Conservation (phyloP, 2,797 vertebrate species). For the Carcharodon carcharias region DNA sequence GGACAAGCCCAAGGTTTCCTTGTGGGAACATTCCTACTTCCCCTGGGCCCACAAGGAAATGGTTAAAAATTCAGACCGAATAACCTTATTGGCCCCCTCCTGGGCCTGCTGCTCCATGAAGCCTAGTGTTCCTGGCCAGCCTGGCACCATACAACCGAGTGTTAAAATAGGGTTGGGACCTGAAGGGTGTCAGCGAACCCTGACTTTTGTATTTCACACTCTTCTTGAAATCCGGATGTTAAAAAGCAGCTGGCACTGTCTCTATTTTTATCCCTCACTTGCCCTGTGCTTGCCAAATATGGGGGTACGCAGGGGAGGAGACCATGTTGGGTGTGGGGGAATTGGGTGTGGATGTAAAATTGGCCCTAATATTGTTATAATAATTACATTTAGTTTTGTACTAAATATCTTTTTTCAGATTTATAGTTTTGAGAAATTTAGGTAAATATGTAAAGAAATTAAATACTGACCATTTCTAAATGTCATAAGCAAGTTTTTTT, state of each 20-base stretch:
- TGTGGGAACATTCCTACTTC: not conserved
- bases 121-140: not conserved
- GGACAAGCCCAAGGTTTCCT: constrained; percentile 18
- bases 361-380: not conserved
- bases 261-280: not conserved
- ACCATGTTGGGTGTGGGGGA: not conserved
- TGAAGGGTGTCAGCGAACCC: not conserved
- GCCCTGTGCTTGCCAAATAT: not conserved
- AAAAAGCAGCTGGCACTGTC: not conserved
- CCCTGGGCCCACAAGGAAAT: not conserved
- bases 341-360: not conserved
- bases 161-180: not conserved
- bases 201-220: not conserved
- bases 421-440: not conserved
- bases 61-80: not conserved
- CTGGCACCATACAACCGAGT: not conserved
- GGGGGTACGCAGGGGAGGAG: not conserved
- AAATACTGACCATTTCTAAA: not conserved
- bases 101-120: not conserved
- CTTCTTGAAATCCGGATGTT: not conserved
- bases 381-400: not conserved
- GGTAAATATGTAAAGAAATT: not conserved
- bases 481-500: not conserved
- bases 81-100: not conserved
- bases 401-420: not conserved